Evolutionary conservation across 2,113 vertebrate species (phyloP), one percentile per base, ranked within the genome.

Genomic region (Tyto alba): DNA sequence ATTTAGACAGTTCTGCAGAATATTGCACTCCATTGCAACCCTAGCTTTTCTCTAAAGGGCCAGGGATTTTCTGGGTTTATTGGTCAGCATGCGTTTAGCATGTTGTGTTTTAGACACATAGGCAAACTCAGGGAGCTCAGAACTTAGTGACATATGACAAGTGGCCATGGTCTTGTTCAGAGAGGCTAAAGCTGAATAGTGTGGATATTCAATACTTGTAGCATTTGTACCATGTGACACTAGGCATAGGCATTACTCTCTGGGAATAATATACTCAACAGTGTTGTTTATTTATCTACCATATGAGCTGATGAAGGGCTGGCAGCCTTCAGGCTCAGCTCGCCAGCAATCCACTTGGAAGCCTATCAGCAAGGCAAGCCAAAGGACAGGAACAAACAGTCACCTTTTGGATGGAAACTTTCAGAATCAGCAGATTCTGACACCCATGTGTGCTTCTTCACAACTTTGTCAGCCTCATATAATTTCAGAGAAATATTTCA

Each of bases 1-100:
- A 55, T 89, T 89, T 63, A 16, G 30, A 60, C 12, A 60, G 69
- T 85, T 94, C 63, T 82, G 62, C 25, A 75, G 74, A 94, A 85
- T 60, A 72, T 66, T 23, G 27, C 2, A 8, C 32, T 66, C 38
- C 25, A 4, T 38, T 80, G 21, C 62, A 92, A 57, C 36, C 59
- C 34, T 13, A 64, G 34, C 6, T 52, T 91, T 93, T 76, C 45
- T 82, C 13, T 57, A 53, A 80, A 75, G 30, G 18, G 38, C 14
- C 32, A 60, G 43, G 16, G 41, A 75, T 76, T 95, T 82, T 85
- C 71, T 76, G 60, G 45, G 14, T 3, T 91, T 59, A 32, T 26
- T 87, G 41, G 34, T 34, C 71, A 68, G 53, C 9, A 3, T 45
- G 21, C 32, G 41, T 72, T 90, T 45, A 68, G 16, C 5, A 11